Evolutionary conservation across 2,113 vertebrate species (phyloP).

Genomic region (Carassius auratus): DNA sequence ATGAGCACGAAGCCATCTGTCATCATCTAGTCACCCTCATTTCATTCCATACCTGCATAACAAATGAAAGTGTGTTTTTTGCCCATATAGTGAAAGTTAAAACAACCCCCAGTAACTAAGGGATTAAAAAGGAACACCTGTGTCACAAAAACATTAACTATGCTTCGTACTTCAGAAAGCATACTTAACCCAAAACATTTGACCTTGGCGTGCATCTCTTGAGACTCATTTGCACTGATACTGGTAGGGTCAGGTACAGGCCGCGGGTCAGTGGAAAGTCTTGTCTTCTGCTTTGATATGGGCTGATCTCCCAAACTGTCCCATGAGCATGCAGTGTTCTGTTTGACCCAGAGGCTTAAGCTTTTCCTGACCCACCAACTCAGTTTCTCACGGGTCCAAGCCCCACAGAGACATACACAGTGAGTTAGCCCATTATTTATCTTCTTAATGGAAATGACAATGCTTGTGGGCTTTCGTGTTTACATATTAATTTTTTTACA

Average conservation of each 20-base stretch:
- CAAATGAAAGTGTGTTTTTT: neutral
- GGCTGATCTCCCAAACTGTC: slow-evolving; percentile 49
- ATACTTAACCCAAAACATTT: slow-evolving; percentile 11
- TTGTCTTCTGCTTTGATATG: slow-evolving; percentile 64
- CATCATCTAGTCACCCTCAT: neutral
- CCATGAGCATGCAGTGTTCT: slow-evolving; percentile 38
- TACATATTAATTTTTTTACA: neutral
- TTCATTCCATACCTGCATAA: neutral
- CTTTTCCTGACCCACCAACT: slow-evolving; percentile 45
- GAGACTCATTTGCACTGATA: slow-evolving; percentile 3
- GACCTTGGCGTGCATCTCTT: neutral
- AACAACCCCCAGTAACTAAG: neutral
- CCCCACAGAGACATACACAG: slow-evolving; percentile 50
- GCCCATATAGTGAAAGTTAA: neutral
- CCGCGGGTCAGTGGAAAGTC: slow-evolving; percentile 67
- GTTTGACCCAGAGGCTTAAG: slow-evolving; percentile 40
- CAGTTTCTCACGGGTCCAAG: slow-evolving; percentile 71
- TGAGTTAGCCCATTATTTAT: slow-evolving; percentile 62
- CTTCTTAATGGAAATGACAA: slow-evolving; percentile 34
- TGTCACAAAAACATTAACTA: neutral
- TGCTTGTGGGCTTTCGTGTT: neutral
- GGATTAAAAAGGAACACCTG: neutral
- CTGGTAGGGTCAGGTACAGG: slow-evolving; percentile 33
- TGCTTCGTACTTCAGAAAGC: neutral
- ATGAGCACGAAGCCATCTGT: neutral